Conservation (phyloP, 2,888 invertebrate genomes). For the Euspilapteryx auroguttella region DNA sequence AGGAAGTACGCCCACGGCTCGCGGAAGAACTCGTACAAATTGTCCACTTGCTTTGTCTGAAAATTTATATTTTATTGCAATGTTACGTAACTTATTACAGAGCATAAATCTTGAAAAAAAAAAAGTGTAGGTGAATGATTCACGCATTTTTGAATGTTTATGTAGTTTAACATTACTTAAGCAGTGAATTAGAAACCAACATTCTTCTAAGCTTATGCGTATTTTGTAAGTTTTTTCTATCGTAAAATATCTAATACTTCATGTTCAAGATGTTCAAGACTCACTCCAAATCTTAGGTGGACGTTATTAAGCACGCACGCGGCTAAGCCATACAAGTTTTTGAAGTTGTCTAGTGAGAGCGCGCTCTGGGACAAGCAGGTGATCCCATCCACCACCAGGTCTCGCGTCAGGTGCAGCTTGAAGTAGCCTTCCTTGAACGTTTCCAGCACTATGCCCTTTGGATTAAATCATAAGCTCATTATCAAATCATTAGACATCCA, state of each 20-base stretch:
- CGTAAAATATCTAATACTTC: too few relatives aligned
- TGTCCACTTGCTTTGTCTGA: slow-evolving; percentile 56
- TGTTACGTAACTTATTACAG: too few relatives aligned
- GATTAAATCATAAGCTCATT: slow-evolving; percentile 5
- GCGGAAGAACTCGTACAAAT: slow-evolving; percentile 68
- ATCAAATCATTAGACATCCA: too few relatives aligned
- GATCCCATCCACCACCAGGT: slow-evolving; percentile 59
- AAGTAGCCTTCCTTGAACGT: slow-evolving; percentile 69
- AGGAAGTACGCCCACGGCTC: slow-evolving; percentile 67
- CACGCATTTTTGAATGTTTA: too few relatives aligned
- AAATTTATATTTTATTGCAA: too few relatives aligned
- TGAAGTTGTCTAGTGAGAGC: slow-evolving; percentile 62
- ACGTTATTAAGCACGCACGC: slow-evolving; percentile 71
- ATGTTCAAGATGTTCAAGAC: slow-evolving; percentile 8
- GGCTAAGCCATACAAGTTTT: slow-evolving; percentile 70
- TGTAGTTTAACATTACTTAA: too few relatives aligned
- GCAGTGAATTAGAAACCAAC: too few relatives aligned
- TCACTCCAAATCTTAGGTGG: slow-evolving; percentile 60
- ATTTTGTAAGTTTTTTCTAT: too few relatives aligned
- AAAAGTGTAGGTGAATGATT: too few relatives aligned
- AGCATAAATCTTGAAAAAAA: too few relatives aligned
- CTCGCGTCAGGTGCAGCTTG: slow-evolving; percentile 58
- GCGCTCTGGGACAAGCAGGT: slow-evolving; percentile 62
- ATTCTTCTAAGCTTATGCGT: too few relatives aligned
- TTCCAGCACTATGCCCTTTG: slow-evolving; percentile 61